Conservation (phyloP, 1,140 invertebrate species). For the Habropoda laboriosa region DNA sequence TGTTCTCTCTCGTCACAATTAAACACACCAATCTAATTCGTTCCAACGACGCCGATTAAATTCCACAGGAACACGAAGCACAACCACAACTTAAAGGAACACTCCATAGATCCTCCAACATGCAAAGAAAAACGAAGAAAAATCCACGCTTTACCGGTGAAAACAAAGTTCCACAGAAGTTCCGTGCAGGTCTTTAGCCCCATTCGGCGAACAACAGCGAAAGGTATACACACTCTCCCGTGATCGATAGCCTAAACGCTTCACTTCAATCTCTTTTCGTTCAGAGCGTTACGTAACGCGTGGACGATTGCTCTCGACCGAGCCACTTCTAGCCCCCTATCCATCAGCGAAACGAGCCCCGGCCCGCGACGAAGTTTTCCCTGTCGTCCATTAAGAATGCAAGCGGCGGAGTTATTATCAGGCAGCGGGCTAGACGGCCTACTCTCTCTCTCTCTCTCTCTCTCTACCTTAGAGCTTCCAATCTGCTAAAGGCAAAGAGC, state of each 20-base stretch:
- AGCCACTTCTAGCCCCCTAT: neutral
- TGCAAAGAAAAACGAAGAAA: neutral
- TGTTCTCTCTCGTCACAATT: no score
- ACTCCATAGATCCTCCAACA: neutral
- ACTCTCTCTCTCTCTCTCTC: no score
- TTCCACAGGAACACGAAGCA: no score
- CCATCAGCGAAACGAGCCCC: neutral
- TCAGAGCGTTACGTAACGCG: slow-evolving; percentile 9
- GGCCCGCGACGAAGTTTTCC: neutral
- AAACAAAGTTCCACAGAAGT: neutral
- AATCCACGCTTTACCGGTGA: neutral
- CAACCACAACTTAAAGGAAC: neutral
- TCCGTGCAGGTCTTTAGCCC: neutral
- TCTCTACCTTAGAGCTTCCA: no score
- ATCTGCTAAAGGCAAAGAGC: slow-evolving; percentile 36
- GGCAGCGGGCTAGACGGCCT: no score
- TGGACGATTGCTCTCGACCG: neutral
- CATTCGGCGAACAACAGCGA: neutral
- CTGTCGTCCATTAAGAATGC: slow-evolving; percentile 9
- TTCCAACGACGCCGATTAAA: no score
- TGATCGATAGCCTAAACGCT: slow-evolving; percentile 14
- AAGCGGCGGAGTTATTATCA: slow-evolving; percentile 2
- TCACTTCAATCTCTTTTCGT: slow-evolving; percentile 7
- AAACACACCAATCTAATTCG: no score
- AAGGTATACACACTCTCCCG: no score